Percentiles rank a stretch among this genome's conserved stretches.
Evolutionary conservation across 2,797 vertebrate genomes (phyloP).

Genomic region (Alosa sapidissima): DNA sequence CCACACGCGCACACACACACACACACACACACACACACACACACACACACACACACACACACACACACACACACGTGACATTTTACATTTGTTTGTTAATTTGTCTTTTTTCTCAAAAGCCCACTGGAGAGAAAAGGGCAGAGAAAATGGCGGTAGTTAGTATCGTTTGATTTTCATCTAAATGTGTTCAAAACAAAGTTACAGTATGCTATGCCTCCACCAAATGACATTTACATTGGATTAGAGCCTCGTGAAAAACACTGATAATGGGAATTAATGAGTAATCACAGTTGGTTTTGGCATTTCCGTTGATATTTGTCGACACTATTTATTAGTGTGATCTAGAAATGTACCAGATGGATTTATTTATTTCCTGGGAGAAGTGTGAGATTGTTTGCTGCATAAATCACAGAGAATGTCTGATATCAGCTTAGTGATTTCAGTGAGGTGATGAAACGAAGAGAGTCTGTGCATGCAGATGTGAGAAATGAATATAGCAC

Average conservation of each 20-base stretch:
- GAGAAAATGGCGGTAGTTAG: background rate
- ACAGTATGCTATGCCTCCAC: background rate
- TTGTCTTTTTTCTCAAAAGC: background rate
- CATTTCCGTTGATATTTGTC: background rate
- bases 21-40: no score
- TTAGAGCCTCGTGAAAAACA: background rate
- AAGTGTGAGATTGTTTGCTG: constrained; percentile 8
- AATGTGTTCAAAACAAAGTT: background rate
- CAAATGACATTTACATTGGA: constrained; percentile 3
- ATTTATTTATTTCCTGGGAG: background rate
- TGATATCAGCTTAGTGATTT: background rate
- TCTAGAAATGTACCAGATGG: constrained; percentile 4
- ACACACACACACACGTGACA: background rate
- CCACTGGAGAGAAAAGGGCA: background rate
- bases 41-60: no score
- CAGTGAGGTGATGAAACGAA: constrained; percentile 16
- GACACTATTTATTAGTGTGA: background rate
- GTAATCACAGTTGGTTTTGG: constrained; percentile 4
- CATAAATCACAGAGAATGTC: constrained; percentile 5
- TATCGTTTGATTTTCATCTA: background rate
- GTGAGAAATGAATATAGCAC: background rate
- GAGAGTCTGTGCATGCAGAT: background rate
- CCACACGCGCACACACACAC: background rate
- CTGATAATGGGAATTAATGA: background rate
- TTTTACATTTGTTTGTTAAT: background rate